Conservation (phyloP, 92 coral and sea anemone species). For the Plumapathes pennacea region DNA sequence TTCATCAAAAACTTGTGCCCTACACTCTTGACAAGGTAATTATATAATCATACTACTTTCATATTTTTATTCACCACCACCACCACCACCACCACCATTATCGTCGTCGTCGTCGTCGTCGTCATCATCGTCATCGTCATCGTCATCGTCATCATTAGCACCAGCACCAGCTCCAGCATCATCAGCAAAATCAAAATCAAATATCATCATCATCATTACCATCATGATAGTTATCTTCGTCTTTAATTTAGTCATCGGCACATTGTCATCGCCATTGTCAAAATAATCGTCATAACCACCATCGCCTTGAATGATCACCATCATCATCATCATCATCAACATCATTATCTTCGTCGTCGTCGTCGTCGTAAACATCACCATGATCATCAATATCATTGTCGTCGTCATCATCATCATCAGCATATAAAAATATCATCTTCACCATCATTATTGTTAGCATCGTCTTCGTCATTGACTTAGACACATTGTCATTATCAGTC, state of each 20-base stretch:
- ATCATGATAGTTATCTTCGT: not conserved
- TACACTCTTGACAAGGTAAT: constrained; percentile 70
- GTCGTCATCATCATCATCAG: too few relatives aligned
- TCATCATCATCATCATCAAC: too few relatives aligned
- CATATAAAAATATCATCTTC: too few relatives aligned
- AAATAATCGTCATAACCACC: not conserved
- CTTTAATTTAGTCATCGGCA: not conserved
- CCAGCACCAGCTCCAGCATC: not conserved
- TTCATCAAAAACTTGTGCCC: constrained; percentile 45
- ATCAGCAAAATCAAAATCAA: not conserved
- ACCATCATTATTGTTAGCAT: too few relatives aligned
- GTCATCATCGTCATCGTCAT: not conserved
- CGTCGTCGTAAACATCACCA: too few relatives aligned
- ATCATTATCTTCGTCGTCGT: too few relatives aligned
- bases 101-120: not conserved
- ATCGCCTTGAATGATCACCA: too few relatives aligned
- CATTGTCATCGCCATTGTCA: not conserved
- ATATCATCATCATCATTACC: not conserved
- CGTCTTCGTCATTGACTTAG: too few relatives aligned
- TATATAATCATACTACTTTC: too few relatives aligned
- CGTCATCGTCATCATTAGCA: not conserved
- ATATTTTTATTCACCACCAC: not conserved
- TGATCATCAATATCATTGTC: too few relatives aligned
- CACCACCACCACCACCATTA: not conserved
- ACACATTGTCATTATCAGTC: too few relatives aligned